These are phyloP conservation scores for Frankliniella intonsa DNA, from an alignment of 2,888 invertebrate species.

Conservation along the genomic window DNA sequence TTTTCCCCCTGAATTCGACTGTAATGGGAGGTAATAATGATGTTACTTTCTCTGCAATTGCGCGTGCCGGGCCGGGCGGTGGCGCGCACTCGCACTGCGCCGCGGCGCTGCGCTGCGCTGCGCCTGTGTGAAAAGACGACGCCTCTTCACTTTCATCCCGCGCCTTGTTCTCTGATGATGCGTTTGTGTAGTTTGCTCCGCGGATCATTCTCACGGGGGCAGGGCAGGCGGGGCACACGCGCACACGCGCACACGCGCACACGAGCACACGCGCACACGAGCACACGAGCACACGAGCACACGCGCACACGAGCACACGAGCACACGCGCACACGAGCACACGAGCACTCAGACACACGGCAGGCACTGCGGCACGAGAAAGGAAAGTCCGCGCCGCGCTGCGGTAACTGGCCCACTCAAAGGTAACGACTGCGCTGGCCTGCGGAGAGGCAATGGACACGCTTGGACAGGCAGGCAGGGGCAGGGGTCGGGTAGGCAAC, in stretches of 20 bases:
- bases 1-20: background rate
- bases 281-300: background rate
- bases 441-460: too few species aligned
- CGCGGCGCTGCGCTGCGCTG: background rate
- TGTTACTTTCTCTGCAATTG: background rate
- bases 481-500: too few species aligned
- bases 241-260: background rate
- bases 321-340: background rate
- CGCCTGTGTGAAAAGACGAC: background rate
- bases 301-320: background rate
- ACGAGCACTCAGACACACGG: background rate
- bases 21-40: background rate
- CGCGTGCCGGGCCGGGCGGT: background rate
- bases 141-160: constrained; percentile 5
- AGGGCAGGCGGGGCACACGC: background rate
- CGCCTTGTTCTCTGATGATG: background rate
- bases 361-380: background rate
- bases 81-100: background rate
- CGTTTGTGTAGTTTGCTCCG: background rate
- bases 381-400: background rate
- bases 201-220: background rate
- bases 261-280: background rate
- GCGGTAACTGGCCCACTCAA: background rate
- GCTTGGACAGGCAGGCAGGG: too few species aligned
- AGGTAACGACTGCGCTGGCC: background rate